Percentiles rank a stretch among this genome's conserved stretches.
phyloP scores from a whole-genome alignment of 1,140 invertebrate genomes.

The Zophobas morio region DNA sequence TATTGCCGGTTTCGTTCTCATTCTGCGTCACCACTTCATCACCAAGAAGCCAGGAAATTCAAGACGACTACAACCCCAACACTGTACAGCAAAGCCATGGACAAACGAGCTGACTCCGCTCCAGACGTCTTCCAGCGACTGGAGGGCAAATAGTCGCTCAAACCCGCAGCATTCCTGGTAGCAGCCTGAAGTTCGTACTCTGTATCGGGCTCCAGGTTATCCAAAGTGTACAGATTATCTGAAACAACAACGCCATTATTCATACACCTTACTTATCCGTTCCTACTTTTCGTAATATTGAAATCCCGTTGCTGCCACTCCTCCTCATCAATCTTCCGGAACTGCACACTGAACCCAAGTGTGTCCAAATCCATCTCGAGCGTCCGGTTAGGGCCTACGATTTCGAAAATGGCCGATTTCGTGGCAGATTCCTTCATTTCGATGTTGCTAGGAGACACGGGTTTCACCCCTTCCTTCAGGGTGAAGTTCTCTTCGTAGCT shows the following conservation, averaged over 20 bases:
- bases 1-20: constrained; percentile 31
- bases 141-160: constrained; percentile 58
- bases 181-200: constrained; percentile 63
- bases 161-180: constrained; percentile 61
- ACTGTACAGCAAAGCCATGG: background rate
- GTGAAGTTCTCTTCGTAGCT: constrained; percentile 68
- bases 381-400: constrained; percentile 56
- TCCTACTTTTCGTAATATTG: constrained; percentile 53
- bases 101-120: background rate
- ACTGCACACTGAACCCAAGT: constrained; percentile 56
- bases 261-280: background rate
- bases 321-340: constrained; percentile 49
- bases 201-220: constrained; percentile 57
- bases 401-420: constrained; percentile 66
- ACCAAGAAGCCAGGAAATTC: background rate
- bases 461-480: constrained; percentile 70
- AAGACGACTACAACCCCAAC: background rate
- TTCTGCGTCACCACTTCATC: background rate
- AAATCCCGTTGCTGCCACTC: constrained; percentile 56
- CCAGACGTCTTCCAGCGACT: background rate
- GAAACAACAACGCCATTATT: constrained; percentile 45
- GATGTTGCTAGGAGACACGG: constrained; percentile 67
- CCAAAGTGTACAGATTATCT: constrained; percentile 59
- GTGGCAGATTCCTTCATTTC: constrained; percentile 66
- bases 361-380: constrained; percentile 51